Conservation (phyloP, 2,113 vertebrate species). For the Pyrgilauda ruficollis region DNA sequence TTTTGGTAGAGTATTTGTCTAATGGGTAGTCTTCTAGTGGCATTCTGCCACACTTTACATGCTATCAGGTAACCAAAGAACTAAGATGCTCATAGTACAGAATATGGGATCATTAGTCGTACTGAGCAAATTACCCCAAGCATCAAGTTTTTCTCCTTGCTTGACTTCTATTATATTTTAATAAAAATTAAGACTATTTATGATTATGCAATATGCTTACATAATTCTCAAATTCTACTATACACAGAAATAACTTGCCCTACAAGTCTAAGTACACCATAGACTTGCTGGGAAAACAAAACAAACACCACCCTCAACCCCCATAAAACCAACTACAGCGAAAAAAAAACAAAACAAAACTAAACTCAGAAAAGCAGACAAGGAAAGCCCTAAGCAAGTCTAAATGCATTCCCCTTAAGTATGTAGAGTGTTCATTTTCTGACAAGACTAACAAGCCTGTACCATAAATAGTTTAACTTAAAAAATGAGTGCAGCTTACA, state of each 20-base stretch:
- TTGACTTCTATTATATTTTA: not conserved
- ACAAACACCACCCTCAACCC: not conserved
- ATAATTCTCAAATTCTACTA: not conserved
- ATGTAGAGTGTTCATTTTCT: not conserved
- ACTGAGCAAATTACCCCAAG: not conserved
- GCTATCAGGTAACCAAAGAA: not conserved
- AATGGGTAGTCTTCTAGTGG: not conserved
- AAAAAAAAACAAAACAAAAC: not conserved
- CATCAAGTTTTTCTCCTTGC: not conserved
- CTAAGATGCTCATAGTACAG: not conserved
- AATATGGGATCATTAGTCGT: not conserved
- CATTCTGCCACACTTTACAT: not conserved
- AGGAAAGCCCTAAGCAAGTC: not conserved
- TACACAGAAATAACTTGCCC: not conserved
- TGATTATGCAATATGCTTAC: not conserved
- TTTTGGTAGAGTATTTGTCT: not conserved
- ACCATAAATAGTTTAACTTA: not conserved
- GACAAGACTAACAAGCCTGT: not conserved
- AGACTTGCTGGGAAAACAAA: not conserved
- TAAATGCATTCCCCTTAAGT: not conserved
- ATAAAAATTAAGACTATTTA: slow-evolving; percentile 1
- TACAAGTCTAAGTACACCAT: not conserved
- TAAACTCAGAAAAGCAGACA: not conserved
- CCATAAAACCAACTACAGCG: not conserved
- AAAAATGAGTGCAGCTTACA: not conserved